A percentile compares a stretch with the other conserved stretches of the same genome.
These are phyloP conservation scores for Allacma fusca DNA, from an alignment of 2,888 invertebrate species.

Conservation along the genomic window DNA sequence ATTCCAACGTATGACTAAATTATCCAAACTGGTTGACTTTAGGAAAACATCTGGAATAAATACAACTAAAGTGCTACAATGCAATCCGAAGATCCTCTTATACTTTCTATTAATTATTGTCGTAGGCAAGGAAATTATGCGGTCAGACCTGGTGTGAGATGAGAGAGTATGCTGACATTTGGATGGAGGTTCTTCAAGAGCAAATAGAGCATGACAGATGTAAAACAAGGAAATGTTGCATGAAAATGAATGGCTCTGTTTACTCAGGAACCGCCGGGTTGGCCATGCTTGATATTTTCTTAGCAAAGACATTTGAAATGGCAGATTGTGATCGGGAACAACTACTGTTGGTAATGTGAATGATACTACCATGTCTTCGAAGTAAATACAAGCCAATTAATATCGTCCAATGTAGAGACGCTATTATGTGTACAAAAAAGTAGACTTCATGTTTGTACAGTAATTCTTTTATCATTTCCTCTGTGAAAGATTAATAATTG, in stretches of 20 bases:
- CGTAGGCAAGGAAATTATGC: too few species aligned
- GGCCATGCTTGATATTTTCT: conserved; percentile 28
- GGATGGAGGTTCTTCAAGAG: too few species aligned
- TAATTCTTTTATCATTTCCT: background rate
- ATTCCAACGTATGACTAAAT: too few species aligned
- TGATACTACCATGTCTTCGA: background rate
- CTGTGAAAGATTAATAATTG: background rate
- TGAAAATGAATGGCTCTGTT: conserved; percentile 20
- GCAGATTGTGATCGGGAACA: conserved; percentile 16
- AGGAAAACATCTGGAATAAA: too few species aligned
- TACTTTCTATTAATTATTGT: too few species aligned
- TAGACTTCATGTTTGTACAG: background rate
- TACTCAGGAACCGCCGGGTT: conserved; percentile 25
- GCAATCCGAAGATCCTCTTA: too few species aligned
- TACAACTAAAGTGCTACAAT: too few species aligned
- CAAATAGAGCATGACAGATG: too few species aligned
- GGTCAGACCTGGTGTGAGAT: too few species aligned
- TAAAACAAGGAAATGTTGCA: too few species aligned
- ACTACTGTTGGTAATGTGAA: conserved; percentile 14
- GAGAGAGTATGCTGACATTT: too few species aligned
- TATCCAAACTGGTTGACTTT: too few species aligned
- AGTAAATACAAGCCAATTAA: background rate
- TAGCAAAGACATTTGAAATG: conserved; percentile 32
- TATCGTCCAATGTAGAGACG: background rate
- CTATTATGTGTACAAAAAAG: background rate